Evolutionary conservation across 2,113 vertebrate genomes (phyloP), one percentile per base, ranked within the genome.

Genomic region (Peromyscus californicus): DNA sequence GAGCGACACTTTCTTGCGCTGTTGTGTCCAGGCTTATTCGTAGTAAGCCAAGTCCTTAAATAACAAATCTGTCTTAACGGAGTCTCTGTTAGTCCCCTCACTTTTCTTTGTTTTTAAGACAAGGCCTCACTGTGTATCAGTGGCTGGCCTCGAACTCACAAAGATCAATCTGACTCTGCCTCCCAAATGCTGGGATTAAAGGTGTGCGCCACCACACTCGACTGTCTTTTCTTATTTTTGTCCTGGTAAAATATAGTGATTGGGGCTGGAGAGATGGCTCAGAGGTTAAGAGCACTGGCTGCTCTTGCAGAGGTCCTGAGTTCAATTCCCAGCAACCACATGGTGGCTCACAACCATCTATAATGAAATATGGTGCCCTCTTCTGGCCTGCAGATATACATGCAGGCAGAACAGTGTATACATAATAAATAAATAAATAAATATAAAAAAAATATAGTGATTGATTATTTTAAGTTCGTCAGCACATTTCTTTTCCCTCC

Each of bases 391-490:
- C n/a, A n/a, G n/a, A n/a, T n/a, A n/a, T n/a, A n/a, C n/a, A n/a
- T n/a, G n/a, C n/a, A n/a, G n/a, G n/a, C n/a, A n/a, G n/a, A n/a
- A n/a, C n/a, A n/a, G n/a, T n/a, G n/a, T n/a, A n/a, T n/a, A n/a
- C n/a, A n/a, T n/a, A n/a, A n/a, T n/a, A n/a, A n/a, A n/a, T n/a
- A n/a, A n/a, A n/a, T n/a, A n/a, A n/a, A n/a, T n/a, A n/a, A n/a
- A n/a, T n/a, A n/a, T n/a, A n/a, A n/a, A n/a, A n/a, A n/a, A n/a
- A 92, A 70, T 84, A 75, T 16, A 88, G 31, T 31, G 45, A 51
- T 24, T 78, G 26, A 5, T 90, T 93, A 88, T 89, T 91, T 91
- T 75, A 87, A 93, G 7, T 96, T 70, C 36, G 67, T 48, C n/a
- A 67, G n/a, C 70, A 84, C 48, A 5, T 39, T 85, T 70, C 42